These are phyloP conservation scores for Aegithalos caudatus DNA, from an alignment of 2,113 vertebrate species.

Conservation along the genomic window DNA sequence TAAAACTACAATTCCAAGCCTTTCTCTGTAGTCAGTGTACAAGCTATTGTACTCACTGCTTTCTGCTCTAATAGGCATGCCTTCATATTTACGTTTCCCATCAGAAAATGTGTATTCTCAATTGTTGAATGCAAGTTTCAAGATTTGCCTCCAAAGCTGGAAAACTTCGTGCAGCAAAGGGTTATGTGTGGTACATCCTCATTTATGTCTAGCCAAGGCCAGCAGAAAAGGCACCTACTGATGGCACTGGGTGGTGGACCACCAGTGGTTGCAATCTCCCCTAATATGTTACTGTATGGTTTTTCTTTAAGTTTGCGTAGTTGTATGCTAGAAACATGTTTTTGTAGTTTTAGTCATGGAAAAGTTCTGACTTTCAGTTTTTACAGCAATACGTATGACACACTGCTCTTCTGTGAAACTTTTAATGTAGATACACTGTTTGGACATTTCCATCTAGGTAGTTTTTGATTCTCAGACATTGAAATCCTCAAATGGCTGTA, in stretches of 20 bases:
- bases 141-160: not conserved
- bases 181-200: fast-evolving
- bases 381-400: fast-evolving
- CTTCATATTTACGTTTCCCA: not conserved
- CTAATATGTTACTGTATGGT: fast-evolving
- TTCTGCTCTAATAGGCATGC: not conserved
- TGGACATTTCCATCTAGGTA: not conserved
- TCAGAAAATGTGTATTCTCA: not conserved
- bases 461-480: not conserved
- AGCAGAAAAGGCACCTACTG: not conserved
- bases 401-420: fast-evolving
- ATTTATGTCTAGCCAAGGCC: not conserved
- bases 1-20: not conserved
- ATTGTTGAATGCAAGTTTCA: not conserved
- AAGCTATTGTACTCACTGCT: not conserved
- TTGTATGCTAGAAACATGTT: not conserved
- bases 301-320: not conserved
- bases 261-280: not conserved
- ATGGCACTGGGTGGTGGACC: not conserved
- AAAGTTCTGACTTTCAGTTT: not conserved
- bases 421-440: not conserved
- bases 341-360: not conserved
- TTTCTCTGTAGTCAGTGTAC: not conserved
- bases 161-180: not conserved
- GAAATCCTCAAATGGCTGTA: not conserved